Percentiles rank a stretch among this genome's conserved stretches.
Evolutionary conservation across 1,140 invertebrate genomes (phyloP).

Genomic region (Lordiphosa stackelbergi): DNA sequence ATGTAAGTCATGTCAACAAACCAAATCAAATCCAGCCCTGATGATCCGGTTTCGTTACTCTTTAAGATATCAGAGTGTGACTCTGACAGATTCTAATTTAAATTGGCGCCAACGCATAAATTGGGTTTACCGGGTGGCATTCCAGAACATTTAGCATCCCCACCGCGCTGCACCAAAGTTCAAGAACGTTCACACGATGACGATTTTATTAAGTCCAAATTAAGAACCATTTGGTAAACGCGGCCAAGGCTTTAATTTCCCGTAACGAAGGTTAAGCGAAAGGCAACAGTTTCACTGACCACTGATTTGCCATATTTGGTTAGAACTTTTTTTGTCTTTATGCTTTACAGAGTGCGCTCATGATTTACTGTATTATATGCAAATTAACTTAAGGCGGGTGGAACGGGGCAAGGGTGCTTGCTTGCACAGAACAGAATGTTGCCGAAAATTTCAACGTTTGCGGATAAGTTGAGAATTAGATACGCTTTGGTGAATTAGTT

Average conservation of each 20-base stretch:
- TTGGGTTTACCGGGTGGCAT: slow-evolving; percentile 33
- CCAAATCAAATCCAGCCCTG: slow-evolving; percentile 40
- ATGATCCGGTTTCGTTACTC: slow-evolving; percentile 52
- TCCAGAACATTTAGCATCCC: slow-evolving; percentile 61
- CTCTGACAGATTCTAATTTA: slow-evolving; percentile 47
- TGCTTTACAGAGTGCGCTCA: slow-evolving; percentile 46
- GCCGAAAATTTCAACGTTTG: slow-evolving; percentile 29
- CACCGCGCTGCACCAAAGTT: slow-evolving; percentile 33
- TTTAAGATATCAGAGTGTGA: slow-evolving; percentile 23
- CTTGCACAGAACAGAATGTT: slow-evolving; percentile 28
- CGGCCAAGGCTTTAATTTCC: slow-evolving; percentile 64
- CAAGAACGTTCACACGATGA: slow-evolving; percentile 63
- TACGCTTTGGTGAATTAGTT: slow-evolving; percentile 53
- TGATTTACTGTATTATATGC: slow-evolving; percentile 73
- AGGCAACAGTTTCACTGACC: slow-evolving; percentile 21
- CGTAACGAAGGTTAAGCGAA: slow-evolving; percentile 39
- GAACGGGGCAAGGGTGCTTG: slow-evolving; percentile 3
- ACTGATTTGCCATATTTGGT: slow-evolving; percentile 48
- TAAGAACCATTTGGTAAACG: slow-evolving; percentile 37
- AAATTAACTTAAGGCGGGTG: slow-evolving; percentile 37
- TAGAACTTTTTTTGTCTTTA: slow-evolving; percentile 42
- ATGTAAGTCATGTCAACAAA: slow-evolving; percentile 55
- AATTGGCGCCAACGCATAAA: slow-evolving; percentile 50
- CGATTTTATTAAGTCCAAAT: slow-evolving; percentile 39
- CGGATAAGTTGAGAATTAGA: slow-evolving; percentile 52